Evolutionary conservation across 2,888 invertebrate genomes (phyloP).

Genomic region (Aquatica leii): DNA sequence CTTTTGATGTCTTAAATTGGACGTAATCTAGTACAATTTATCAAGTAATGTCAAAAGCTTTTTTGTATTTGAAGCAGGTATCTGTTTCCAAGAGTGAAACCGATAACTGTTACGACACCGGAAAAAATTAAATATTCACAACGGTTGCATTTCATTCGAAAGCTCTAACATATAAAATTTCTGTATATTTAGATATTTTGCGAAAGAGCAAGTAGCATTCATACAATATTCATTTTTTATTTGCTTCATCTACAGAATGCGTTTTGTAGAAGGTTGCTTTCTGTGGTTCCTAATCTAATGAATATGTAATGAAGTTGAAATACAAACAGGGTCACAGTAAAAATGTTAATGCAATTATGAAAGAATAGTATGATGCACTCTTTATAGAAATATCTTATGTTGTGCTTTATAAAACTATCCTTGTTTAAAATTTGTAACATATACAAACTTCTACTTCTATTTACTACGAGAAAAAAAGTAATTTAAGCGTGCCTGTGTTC

Average conservation of each 20-base stretch:
- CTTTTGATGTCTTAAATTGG: slow-evolving; percentile 34
- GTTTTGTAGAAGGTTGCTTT: slow-evolving; percentile 22
- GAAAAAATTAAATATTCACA: slow-evolving; percentile 26
- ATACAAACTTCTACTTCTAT: too few relatives aligned
- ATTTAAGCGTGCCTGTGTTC: too few relatives aligned
- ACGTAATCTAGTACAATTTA: slow-evolving; percentile 34
- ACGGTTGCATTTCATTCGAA: slow-evolving; percentile 25
- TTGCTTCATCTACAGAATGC: slow-evolving; percentile 21
- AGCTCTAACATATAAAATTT: slow-evolving; percentile 18
- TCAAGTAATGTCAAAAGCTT: slow-evolving; percentile 28
- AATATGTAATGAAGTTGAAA: slow-evolving; percentile 29
- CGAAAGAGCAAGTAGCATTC: background rate
- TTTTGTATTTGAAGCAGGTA: slow-evolving; percentile 27
- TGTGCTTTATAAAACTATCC: too few relatives aligned
- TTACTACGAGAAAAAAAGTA: too few relatives aligned
- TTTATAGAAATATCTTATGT: background rate
- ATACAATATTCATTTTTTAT: slow-evolving; percentile 34
- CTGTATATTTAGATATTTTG: slow-evolving; percentile 21
- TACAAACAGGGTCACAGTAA: slow-evolving; percentile 14
- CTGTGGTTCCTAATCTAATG: slow-evolving; percentile 29
- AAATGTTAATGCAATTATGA: slow-evolving; percentile 33
- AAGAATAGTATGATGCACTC: slow-evolving; percentile 18
- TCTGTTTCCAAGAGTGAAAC: background rate
- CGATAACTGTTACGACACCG: background rate
- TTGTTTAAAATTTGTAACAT: too few relatives aligned